Conservation (phyloP, 2,113 vertebrate species). For the Halcyon senegalensis region DNA sequence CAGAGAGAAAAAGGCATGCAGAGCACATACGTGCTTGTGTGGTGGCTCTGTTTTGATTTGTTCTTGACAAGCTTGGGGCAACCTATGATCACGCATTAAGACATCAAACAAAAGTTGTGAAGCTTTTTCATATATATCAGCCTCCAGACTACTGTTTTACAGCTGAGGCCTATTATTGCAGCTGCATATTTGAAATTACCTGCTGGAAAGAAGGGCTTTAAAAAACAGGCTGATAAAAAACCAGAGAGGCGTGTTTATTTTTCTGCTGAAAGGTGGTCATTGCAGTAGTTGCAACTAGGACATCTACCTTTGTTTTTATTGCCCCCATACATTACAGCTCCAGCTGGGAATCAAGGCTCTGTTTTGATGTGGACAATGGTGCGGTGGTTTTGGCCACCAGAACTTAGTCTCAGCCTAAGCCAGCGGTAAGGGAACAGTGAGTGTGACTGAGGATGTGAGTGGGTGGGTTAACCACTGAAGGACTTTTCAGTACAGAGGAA, state of each 20-base stretch:
- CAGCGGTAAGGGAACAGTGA: not conserved
- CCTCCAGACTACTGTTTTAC: not conserved
- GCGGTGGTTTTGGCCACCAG: not conserved
- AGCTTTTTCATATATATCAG: not conserved
- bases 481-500: not conserved
- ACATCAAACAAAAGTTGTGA: not conserved
- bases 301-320: not conserved
- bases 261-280: not conserved
- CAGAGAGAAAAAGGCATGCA: not conserved
- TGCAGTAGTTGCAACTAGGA: not conserved
- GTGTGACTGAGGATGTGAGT: fast-evolving
- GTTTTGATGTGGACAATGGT: not conserved
- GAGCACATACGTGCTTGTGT: not conserved
- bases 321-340: not conserved
- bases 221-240: not conserved
- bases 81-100: not conserved
- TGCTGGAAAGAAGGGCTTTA: not conserved
- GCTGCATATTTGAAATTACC: not conserved
- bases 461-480: not conserved
- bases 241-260: not conserved
- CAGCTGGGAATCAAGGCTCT: not conserved
- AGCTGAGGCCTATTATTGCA: not conserved
- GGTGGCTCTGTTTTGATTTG: not conserved
- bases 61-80: not conserved
- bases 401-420: not conserved